Conservation (phyloP, 2,113 vertebrate species). For the Noctilio leporinus region DNA sequence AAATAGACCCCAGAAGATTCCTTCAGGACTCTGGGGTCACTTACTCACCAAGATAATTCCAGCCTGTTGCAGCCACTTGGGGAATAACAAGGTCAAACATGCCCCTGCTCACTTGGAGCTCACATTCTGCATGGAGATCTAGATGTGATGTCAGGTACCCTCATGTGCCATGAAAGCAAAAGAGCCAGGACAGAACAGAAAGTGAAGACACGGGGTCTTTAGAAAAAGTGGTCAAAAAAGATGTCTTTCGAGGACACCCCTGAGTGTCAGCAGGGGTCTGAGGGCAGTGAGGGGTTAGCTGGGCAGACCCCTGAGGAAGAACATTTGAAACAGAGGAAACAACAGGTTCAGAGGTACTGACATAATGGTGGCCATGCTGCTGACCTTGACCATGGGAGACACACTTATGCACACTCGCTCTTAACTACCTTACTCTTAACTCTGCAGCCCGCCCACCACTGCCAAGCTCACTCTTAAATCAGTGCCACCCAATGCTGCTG, state of each 20-base stretch:
- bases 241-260: not conserved
- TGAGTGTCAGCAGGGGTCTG: not conserved
- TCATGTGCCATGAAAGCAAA: accelerated
- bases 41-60: accelerated
- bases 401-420: not conserved
- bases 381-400: not conserved
- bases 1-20: accelerated
- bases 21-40: not conserved
- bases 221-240: too few species aligned
- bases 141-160: not conserved
- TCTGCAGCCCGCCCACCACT: accelerated
- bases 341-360: accelerated
- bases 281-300: not conserved
- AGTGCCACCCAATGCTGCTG: accelerated
- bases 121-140: accelerated
- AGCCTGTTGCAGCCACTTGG: not conserved
- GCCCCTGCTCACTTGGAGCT: not conserved
- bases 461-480: not conserved
- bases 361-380: not conserved
- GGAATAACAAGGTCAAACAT: not conserved
- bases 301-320: accelerated
- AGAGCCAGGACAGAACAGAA: not conserved
- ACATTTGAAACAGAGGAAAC: not conserved
- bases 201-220: too few species aligned
- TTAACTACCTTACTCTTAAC: not conserved